These are phyloP conservation scores for Trichogramma dendrolimi DNA, from an alignment of 2,888 invertebrate genomes.

Conservation along the genomic window DNA sequence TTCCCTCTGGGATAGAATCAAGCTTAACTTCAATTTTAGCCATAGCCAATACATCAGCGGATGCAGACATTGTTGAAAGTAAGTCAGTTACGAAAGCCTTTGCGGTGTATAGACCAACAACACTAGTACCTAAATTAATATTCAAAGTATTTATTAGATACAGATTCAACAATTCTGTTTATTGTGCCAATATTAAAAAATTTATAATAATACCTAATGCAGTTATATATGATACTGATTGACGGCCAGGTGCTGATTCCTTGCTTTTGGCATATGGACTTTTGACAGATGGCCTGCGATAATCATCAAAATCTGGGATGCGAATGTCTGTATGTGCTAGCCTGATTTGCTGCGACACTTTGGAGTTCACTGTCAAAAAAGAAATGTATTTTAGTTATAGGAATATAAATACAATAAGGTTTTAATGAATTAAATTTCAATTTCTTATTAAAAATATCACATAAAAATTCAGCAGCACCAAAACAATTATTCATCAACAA, in stretches of 20 bases:
- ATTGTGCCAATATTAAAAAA: background rate
- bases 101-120: constrained; percentile 75
- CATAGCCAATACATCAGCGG: constrained; percentile 91
- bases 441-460: constrained; percentile 54
- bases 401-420: constrained; percentile 25
- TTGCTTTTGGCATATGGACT: constrained; percentile 58
- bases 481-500: background rate
- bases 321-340: constrained; percentile 86
- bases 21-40: constrained; percentile 94
- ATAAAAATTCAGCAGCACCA: constrained; percentile 22
- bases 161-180: constrained; percentile 2
- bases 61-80: constrained; percentile 78
- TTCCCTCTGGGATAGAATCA: constrained; percentile 87
- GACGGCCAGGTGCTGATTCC: constrained; percentile 64
- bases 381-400: background rate
- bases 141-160: background rate
- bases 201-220: constrained; percentile 63
- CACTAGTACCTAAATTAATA: constrained; percentile 62
- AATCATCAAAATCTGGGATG: constrained; percentile 81
- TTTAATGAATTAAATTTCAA: constrained; percentile 1
- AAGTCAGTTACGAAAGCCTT: constrained; percentile 81
- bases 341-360: constrained; percentile 56
- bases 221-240: constrained; percentile 78
- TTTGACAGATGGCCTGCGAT: constrained; percentile 70
- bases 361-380: constrained; percentile 55